phyloP scores from a whole-genome alignment of 2,113 vertebrate genomes.

The Ondatra zibethicus region DNA sequence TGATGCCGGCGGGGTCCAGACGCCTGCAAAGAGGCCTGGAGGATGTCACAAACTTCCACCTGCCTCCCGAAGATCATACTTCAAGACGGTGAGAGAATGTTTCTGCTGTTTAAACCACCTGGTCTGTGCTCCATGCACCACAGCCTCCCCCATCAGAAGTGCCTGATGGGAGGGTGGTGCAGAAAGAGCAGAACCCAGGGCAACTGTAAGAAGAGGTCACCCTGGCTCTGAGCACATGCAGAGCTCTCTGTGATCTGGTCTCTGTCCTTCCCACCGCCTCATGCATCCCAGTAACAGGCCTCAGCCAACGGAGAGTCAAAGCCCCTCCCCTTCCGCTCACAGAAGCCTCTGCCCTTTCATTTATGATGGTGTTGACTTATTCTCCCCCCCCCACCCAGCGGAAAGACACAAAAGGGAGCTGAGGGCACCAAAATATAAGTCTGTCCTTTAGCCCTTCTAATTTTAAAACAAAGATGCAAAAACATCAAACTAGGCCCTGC shows the following conservation, averaged over 20 bases:
- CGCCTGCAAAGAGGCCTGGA: not conserved
- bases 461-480: not conserved
- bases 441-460: not conserved
- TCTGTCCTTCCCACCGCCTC: not conserved
- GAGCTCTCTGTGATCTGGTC: not conserved
- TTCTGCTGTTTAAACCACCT: no score
- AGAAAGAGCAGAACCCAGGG: not conserved
- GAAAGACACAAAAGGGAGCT: not conserved
- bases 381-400: not conserved
- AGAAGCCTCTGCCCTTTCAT: not conserved
- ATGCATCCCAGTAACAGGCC: rapidly evolving
- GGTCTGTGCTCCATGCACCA: not conserved
- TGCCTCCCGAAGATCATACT: not conserved
- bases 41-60: not conserved
- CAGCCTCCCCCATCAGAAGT: not conserved
- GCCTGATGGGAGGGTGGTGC: no score
- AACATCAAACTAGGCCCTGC: not conserved
- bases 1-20: not conserved
- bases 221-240: not conserved
- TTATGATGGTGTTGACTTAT: not conserved
- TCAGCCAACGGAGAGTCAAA: not conserved
- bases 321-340: not conserved
- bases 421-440: no score
- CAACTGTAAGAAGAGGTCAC: not conserved
- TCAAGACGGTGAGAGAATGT: not conserved